phyloP scores from a whole-genome alignment of 1,140 invertebrate species.

The Drosophila nannoptera region DNA sequence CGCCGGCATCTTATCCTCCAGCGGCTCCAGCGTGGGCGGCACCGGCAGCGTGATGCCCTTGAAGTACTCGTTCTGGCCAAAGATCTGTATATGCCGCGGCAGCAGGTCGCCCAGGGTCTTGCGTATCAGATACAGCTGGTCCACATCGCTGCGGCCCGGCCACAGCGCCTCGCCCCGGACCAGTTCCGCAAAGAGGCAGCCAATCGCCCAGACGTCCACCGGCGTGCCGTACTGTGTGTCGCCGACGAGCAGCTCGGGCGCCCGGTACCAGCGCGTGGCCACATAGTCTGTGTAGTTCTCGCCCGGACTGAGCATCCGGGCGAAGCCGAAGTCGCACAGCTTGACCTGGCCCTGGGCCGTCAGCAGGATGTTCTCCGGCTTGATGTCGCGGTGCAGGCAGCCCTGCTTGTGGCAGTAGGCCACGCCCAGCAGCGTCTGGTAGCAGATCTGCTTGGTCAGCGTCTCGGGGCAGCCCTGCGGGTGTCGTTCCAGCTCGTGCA shows the following conservation, averaged over 20 bases:
- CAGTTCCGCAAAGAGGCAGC: slow-evolving; percentile 94
- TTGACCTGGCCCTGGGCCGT: slow-evolving; percentile 96
- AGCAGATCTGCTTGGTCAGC: slow-evolving; percentile 94
- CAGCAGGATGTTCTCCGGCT: slow-evolving; percentile 99
- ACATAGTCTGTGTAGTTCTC: slow-evolving; percentile 99
- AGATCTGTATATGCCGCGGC: slow-evolving; percentile 96
- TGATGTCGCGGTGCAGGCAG: slow-evolving; percentile 98
- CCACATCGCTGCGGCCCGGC: slow-evolving; percentile 99
- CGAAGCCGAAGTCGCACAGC: slow-evolving; percentile 99
- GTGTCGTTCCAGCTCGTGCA: slow-evolving; percentile 97
- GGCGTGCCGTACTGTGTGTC: slow-evolving; percentile 98
- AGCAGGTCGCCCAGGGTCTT: slow-evolving; percentile 94
- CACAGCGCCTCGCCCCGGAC: slow-evolving; percentile 96
- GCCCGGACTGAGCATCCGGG: slow-evolving; percentile 96
- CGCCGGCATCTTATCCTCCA: slow-evolving; percentile 90
- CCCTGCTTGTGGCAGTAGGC: slow-evolving; percentile 98
- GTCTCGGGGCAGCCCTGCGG: slow-evolving; percentile 91
- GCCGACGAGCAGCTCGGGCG: slow-evolving; percentile 97
- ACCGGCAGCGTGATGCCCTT: slow-evolving; percentile 93
- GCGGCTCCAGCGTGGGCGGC: slow-evolving; percentile 90
- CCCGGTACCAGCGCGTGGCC: slow-evolving; percentile 98
- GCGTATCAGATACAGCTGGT: slow-evolving; percentile 97
- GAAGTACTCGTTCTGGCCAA: slow-evolving; percentile 96
- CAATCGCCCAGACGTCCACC: slow-evolving; percentile 94
- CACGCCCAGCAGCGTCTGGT: slow-evolving; percentile 96